Percentiles rank a stretch among this genome's conserved stretches.
These are phyloP conservation scores for Brachionus koreanus DNA, from an alignment of 1,140 invertebrate species.

Conservation along the genomic window DNA sequence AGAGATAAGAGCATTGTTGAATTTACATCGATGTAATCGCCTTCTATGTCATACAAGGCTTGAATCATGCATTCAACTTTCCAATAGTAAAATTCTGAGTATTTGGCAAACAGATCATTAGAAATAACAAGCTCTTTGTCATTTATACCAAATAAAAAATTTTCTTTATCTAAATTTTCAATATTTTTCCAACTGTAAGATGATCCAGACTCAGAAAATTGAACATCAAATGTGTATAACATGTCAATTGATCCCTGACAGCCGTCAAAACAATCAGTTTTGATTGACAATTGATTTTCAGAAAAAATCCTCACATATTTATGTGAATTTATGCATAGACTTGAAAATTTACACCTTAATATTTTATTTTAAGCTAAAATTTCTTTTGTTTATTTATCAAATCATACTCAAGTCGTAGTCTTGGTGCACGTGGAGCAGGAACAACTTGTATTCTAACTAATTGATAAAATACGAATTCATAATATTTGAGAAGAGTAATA, in stretches of 20 bases:
- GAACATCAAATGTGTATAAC: neutral
- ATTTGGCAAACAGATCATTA: neutral
- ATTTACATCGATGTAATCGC: neutral
- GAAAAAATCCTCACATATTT: neutral
- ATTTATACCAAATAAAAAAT: neutral
- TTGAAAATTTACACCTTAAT: neutral
- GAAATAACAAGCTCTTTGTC: neutral
- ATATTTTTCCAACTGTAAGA: no score
- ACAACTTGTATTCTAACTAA: neutral
- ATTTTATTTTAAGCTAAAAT: neutral
- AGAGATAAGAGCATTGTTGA: neutral
- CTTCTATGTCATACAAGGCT: neutral
- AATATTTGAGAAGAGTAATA: neutral
- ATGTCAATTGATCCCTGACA: neutral
- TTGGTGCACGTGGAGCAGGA: neutral
- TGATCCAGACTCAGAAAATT: neutral
- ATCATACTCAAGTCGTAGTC: neutral
- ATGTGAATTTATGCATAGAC: neutral
- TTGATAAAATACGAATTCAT: neutral
- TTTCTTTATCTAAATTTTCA: no score
- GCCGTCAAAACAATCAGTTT: constrained; percentile 1
- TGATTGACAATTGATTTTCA: neutral
- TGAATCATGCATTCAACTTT: neutral
- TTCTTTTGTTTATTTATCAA: neutral
- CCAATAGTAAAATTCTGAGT: neutral